phyloP scores from a whole-genome alignment of 53 echinoderm and acorn worm genomes.

The Zoroaster sp. region DNA sequence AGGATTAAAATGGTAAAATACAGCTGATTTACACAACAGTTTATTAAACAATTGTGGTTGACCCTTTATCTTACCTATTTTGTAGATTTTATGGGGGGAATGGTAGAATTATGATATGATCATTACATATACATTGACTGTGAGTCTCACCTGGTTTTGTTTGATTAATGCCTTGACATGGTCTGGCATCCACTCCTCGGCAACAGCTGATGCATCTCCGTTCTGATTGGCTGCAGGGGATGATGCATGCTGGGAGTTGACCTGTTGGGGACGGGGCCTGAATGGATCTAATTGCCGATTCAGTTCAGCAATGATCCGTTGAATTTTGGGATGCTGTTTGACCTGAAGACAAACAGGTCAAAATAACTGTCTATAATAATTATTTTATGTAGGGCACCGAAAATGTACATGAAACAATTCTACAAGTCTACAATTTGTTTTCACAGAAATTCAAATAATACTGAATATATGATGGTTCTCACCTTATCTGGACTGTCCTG shows the following conservation, averaged over 20 bases:
- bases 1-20: too few species aligned
- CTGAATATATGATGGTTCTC: too few species aligned
- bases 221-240: not conserved
- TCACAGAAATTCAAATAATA: too few species aligned
- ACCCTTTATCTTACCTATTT: not conserved
- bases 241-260: not conserved
- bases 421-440: too few species aligned
- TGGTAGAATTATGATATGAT: not conserved
- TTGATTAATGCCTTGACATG: constrained; percentile 40
- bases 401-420: too few species aligned
- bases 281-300: not conserved
- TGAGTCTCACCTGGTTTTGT: not conserved
- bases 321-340: not conserved
- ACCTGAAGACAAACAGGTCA: not conserved
- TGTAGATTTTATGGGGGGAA: too few species aligned
- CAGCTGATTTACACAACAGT: too few species aligned
- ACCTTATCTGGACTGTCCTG: not conserved
- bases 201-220: not conserved
- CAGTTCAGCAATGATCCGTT: not conserved
- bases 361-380: too few species aligned
- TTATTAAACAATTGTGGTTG: too few species aligned
- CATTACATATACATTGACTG: too few species aligned
- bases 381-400: too few species aligned
- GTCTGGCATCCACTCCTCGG: constrained; percentile 48
- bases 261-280: not conserved